These are phyloP conservation scores for Gymnoscelis rufifasciata DNA, from an alignment of 2,888 invertebrate genomes.

Conservation along the genomic window DNA sequence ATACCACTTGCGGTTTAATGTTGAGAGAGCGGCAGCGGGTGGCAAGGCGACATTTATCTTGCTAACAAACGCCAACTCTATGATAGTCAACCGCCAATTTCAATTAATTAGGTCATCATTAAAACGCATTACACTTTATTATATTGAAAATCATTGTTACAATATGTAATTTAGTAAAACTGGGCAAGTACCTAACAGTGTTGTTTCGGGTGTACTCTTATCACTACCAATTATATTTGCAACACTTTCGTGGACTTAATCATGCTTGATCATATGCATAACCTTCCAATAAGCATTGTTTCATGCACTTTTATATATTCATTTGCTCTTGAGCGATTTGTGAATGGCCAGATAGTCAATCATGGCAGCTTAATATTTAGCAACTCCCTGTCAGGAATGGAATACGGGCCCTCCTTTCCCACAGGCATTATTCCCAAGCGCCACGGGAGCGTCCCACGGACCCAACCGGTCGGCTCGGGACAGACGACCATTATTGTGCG, in stretches of 20 bases:
- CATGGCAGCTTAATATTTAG: too few relatives aligned
- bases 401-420: slow-evolving; percentile 2
- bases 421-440: slow-evolving; percentile 3
- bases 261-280: too few relatives aligned
- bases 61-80: slow-evolving; percentile 12
- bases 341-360: too few relatives aligned
- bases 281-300: too few relatives aligned
- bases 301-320: too few relatives aligned
- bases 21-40: slow-evolving; percentile 25
- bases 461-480: slow-evolving; percentile 7
- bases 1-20: slow-evolving; percentile 22
- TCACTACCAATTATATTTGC: too few relatives aligned
- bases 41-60: slow-evolving; percentile 14
- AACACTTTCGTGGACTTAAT: too few relatives aligned
- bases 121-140: neutral
- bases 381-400: neutral
- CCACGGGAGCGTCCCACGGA: slow-evolving; percentile 8
- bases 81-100: neutral
- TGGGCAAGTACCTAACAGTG: too few relatives aligned
- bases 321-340: too few relatives aligned
- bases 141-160: neutral
- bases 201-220: too few relatives aligned
- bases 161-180: too few relatives aligned
- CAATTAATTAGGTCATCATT: slow-evolving; percentile 9
- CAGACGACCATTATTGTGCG: slow-evolving; percentile 9